Evolutionary conservation across 1,140 invertebrate species (phyloP).

Genomic region (Ctenoplectra terminalis): DNA sequence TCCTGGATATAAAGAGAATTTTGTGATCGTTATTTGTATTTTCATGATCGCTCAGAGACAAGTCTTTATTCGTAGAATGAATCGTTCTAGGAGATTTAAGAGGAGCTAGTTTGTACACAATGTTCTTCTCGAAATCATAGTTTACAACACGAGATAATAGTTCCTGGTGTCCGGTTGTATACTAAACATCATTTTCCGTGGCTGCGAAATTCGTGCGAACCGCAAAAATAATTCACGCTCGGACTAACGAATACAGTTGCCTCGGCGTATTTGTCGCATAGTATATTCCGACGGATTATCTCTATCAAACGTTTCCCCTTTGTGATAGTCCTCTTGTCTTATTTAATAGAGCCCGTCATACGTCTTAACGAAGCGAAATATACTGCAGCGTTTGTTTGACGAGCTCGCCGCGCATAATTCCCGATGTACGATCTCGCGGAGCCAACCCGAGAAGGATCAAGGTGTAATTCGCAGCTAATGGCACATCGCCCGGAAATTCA

Average conservation of each 20-base stretch:
- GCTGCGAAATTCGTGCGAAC: not conserved
- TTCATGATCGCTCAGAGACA: not conserved
- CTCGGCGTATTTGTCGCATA: not conserved
- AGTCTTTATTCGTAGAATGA: not conserved
- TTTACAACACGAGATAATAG: not conserved
- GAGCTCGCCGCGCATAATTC: not conserved
- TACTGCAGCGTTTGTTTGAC: not conserved
- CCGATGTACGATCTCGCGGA: not conserved
- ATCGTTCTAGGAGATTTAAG: not conserved
- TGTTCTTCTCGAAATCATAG: not conserved
- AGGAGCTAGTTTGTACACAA: not conserved
- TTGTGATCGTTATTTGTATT: no score
- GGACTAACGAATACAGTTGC: not conserved
- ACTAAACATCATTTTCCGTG: not conserved
- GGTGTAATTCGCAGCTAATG: conserved; percentile 27
- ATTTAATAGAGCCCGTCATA: not conserved
- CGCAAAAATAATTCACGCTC: not conserved
- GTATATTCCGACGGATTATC: not conserved
- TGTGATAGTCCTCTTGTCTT: not conserved
- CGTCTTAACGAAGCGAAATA: not conserved
- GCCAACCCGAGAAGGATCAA: conserved; percentile 10
- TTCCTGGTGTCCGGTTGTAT: not conserved
- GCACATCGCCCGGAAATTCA: conserved; percentile 32
- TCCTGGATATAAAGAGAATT: not conserved
- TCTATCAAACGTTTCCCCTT: not conserved